These are phyloP conservation scores for Julus scanicus DNA, from an alignment of 2,888 invertebrate species.

Conservation along the genomic window DNA sequence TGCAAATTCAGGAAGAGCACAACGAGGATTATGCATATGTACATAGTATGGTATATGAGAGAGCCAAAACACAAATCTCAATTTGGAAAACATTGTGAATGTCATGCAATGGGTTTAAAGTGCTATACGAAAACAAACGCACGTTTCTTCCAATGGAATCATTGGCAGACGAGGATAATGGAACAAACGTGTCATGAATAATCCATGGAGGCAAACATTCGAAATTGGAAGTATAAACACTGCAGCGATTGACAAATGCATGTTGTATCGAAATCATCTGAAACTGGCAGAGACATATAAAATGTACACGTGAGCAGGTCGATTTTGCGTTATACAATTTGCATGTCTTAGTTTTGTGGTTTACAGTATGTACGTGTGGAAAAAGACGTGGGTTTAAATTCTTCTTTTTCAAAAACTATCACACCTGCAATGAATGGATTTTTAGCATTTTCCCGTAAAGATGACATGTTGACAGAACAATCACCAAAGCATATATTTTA, in stretches of 20 bases:
- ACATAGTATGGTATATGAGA: no score
- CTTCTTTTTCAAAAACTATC: no score
- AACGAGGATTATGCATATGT: no score
- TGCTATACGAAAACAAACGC: neutral
- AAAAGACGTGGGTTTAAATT: no score
- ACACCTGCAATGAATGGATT: no score
- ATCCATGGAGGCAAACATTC: neutral
- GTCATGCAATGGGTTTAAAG: neutral
- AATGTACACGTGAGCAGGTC: neutral
- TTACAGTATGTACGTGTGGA: no score
- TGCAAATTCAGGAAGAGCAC: neutral
- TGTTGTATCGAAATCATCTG: constrained; percentile 2
- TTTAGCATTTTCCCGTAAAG: no score
- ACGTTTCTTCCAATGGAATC: neutral
- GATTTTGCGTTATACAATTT: neutral
- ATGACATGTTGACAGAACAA: no score
- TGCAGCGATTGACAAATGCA: neutral
- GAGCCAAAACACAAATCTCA: neutral
- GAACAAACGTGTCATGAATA: constrained; percentile 28
- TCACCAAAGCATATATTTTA: no score
- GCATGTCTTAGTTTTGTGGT: no score
- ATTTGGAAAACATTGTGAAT: neutral
- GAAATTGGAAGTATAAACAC: constrained; percentile 16
- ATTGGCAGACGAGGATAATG: neutral
- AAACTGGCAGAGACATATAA: neutral